These are phyloP conservation scores for Pachyrhynchus sulphureomaculatus DNA, from an alignment of 1,140 invertebrate genomes.

Conservation along the genomic window DNA sequence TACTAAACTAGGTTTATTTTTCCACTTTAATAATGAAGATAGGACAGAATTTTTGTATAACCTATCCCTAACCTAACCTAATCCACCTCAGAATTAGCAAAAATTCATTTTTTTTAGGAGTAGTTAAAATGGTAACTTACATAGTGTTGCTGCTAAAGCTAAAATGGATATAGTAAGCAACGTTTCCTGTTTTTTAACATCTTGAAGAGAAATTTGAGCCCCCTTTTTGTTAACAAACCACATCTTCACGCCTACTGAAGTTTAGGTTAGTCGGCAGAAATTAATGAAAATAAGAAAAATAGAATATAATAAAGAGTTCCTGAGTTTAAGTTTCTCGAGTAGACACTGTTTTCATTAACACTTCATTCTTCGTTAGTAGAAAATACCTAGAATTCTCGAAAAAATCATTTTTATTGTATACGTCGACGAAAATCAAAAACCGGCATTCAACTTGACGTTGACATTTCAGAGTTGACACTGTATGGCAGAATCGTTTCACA, in stretches of 20 bases:
- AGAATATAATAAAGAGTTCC: background rate
- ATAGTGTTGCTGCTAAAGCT: constrained; percentile 87
- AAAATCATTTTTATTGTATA: constrained; percentile 2
- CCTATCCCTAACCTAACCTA: too few relatives aligned
- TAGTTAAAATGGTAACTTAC: constrained; percentile 65
- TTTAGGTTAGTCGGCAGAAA: background rate
- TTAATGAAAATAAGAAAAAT: background rate
- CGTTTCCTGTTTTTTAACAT: constrained; percentile 92
- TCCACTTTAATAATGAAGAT: too few relatives aligned
- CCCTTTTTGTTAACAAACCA: constrained; percentile 42
- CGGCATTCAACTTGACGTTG: background rate
- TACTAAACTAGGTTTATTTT: too few relatives aligned
- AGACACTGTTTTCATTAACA: background rate
- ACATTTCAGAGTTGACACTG: background rate
- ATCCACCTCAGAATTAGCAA: too few relatives aligned
- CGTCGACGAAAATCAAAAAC: constrained; percentile 2
- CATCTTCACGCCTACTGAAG: constrained; percentile 16
- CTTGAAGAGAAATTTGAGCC: constrained; percentile 45
- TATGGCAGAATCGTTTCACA: too few relatives aligned
- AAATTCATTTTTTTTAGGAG: too few relatives aligned
- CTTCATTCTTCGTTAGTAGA: background rate
- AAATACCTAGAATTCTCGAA: background rate
- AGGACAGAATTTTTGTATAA: too few relatives aligned
- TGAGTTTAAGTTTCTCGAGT: background rate
- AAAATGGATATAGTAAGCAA: constrained; percentile 90